These are phyloP conservation scores for Corella eumyota DNA, from an alignment of 23 tunicate genomes.

Conservation along the genomic window DNA sequence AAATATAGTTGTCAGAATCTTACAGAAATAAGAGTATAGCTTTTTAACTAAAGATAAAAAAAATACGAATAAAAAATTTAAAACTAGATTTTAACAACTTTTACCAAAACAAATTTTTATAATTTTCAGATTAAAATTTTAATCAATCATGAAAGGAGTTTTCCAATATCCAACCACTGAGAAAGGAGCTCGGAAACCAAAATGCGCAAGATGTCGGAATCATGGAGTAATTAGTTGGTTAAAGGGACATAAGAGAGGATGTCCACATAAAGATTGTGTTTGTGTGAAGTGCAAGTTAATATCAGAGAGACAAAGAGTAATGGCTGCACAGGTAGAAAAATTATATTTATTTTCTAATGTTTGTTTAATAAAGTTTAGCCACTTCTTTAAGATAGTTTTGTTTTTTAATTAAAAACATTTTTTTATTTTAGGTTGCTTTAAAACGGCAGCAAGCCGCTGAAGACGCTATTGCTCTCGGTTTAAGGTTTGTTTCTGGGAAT, in stretches of 20 bases:
- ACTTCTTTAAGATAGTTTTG: not conserved
- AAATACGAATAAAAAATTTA: too few species aligned
- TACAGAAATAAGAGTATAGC: too few species aligned
- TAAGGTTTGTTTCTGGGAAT: conserved; percentile 20
- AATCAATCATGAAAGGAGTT: conserved; percentile 23
- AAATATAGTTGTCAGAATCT: too few species aligned
- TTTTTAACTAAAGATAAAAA: too few species aligned
- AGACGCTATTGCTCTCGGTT: conserved; percentile 94
- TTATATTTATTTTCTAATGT: not conserved
- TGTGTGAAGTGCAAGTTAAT: conserved; percentile 92
- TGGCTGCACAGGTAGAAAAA: conserved; percentile 91
- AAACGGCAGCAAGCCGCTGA: conserved; percentile 96
- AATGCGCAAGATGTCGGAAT: conserved; percentile 97
- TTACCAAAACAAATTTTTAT: too few species aligned
- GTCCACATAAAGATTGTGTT: conserved; percentile 79
- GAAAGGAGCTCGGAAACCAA: conserved; percentile 91
- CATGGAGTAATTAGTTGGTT: conserved; percentile 93
- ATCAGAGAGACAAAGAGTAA: conserved; percentile 85
- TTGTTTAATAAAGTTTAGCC: not conserved
- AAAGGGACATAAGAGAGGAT: conserved; percentile 93
- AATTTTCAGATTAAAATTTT: not conserved
- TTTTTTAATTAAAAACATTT: conserved; percentile 2
- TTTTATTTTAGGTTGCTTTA: conserved; percentile 73
- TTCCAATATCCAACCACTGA: conserved; percentile 79
- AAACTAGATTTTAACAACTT: too few species aligned